Evolutionary conservation across 2,797 vertebrate species (phyloP).

Genomic region (Sebastes kiyomatsui): DNA sequence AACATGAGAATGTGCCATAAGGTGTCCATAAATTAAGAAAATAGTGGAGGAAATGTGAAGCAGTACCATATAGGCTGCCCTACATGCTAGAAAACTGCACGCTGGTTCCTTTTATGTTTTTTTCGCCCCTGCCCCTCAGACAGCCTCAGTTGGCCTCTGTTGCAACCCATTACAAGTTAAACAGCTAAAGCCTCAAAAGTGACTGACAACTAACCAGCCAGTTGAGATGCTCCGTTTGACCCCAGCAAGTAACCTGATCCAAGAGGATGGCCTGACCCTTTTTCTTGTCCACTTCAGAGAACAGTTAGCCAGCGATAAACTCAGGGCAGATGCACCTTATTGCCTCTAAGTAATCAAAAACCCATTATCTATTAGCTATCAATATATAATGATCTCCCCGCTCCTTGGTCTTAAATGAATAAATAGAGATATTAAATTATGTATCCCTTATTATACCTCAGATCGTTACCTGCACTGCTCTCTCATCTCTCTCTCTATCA

Average conservation of each 20-base stretch:
- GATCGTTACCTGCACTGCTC: conserved; percentile 37
- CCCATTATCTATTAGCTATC: conserved; percentile 42
- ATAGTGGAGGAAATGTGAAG: no score
- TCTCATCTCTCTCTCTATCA: neutral
- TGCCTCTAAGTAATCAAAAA: conserved; percentile 40
- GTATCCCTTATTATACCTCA: conserved; percentile 51
- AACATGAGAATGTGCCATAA: no score
- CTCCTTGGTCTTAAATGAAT: conserved; percentile 53
- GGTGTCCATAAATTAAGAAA: no score
- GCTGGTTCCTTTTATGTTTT: no score
- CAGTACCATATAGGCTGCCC: no score
- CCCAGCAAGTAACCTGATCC: conserved; percentile 31
- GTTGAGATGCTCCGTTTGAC: conserved; percentile 29
- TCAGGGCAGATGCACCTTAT: neutral
- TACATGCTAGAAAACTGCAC: no score
- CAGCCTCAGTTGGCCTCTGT: no score
- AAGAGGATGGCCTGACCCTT: neutral
- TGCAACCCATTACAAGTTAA: conserved; percentile 4
- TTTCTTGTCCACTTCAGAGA: conserved; percentile 16
- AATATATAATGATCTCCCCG: conserved; percentile 45
- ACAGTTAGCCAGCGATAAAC: neutral
- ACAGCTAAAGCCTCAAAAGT: conserved; percentile 17
- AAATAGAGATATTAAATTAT: conserved; percentile 69
- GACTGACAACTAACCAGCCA: neutral
- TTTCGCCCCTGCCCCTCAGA: no score